Base-by-base conservation (phyloP, 2,113 vertebrate species). In the Myrmophylax atrothorax region DNA sequence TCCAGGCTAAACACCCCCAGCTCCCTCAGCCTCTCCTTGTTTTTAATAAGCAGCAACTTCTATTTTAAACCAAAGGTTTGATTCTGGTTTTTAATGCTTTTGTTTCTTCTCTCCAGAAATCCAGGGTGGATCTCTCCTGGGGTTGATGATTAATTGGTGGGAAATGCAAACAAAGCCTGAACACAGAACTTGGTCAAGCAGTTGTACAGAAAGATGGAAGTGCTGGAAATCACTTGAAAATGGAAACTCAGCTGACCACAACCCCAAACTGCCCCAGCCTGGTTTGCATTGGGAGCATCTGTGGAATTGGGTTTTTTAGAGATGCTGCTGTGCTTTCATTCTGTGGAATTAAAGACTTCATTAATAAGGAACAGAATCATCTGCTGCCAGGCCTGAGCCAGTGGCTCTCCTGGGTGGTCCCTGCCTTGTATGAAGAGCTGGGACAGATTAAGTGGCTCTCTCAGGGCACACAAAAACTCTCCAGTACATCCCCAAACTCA, bases 361-460 rank as follows among this genome's bases (percentile, higher is more conserved):
- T 95, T 96, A 93, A 95, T 95, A 81, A 40, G 53, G 94, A 96
- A n/a, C 93, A 94, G 93, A 56, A 96, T 74, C 82, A 72, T 84
- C 92, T 89, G 96, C 85, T 88, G 75, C 29, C 55, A 66, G 89
- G 75, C 78, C 73, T 81, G 89, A 95, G 84, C 87, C 84, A 15
- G 84, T 9, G 81, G 44, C 93, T 80, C 26, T 91, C 63, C 92
- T 49, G 94, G 81, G 96, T 96, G 93, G 96, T 95, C 96, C 59
- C 40, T 42, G 40, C 40, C 40, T 42, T 42, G 40, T 42, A n/a
- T 2, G 42, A 53, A 66, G 89, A 84, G 72, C 86, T 95, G 94
- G 89, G 67, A 80, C 14, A 31, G 42, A 91, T 93, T 82, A 73
- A 59, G 59, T 29, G 66, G 9, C 49, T 96, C 47, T 40, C 81